Evolutionary conservation across 2,888 invertebrate species (phyloP), one percentile per base, ranked within the genome.

Genomic region (Conops quadrifasciatus): DNA sequence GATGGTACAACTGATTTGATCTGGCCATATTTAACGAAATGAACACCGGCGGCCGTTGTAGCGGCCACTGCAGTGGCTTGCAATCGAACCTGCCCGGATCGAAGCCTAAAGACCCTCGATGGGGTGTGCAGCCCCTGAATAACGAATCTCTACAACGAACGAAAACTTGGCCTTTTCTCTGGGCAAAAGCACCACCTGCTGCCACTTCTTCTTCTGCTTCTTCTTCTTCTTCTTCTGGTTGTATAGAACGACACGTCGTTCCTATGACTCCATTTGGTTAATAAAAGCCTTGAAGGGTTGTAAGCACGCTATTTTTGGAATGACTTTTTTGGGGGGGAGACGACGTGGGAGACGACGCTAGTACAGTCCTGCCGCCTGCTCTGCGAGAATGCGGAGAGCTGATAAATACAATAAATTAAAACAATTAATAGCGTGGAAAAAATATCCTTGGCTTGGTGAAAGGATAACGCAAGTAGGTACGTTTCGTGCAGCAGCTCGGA

Each of bases 171-270:
- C 7, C 15, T 26, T 64, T 4, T 51, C 70, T 69, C 13, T 47
- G 62, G 5, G 9, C 9, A 9, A 36, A 36, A 36, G 9, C 36
- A 36, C 36, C 9, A 4, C 5, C 36, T 36, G 9, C 36, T 36
- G 4, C 36, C 9, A 36, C 9, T 36, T 36, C 66, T 70, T 36
- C 9, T 36, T 36, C 9, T 36, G n/a, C n/a, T 36, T 36, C 36
- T 36, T 9, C 53, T 53, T 70, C 60, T 51, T 62, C 62, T 72
- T 72, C 73, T 68, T 64, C 72, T 72, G 19, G n/a, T 49, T 49
- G 16, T 49, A 49, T 19, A 11, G n/a, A n/a, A n/a, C 49, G 11
- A 45, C 15, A 9, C 53, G 24, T 24, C 28, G 24, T 53, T 21
- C 11, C 24, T 19, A 53, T 58, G 26, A 26, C 58, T 28, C 26